Evolutionary conservation across 2,888 invertebrate genomes (phyloP).

Genomic region (Lutraria lutraria): DNA sequence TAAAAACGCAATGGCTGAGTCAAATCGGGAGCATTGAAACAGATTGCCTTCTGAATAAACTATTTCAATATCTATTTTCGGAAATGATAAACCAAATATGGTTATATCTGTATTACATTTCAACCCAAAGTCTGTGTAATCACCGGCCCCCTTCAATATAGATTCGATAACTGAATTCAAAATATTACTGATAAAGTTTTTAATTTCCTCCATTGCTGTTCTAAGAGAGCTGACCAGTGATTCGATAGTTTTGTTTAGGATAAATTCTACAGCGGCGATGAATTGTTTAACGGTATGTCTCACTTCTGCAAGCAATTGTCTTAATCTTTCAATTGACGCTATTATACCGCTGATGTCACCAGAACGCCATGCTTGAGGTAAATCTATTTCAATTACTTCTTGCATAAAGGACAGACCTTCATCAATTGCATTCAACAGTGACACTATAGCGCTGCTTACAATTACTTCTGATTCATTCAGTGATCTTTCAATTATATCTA

Average conservation of each 20-base stretch:
- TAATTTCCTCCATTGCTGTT: neutral
- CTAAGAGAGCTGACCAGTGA: neutral
- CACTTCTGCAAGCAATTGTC: neutral
- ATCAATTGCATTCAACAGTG: no score
- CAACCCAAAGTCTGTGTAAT: slow-evolving; percentile 36
- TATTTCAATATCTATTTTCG: no score
- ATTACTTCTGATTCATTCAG: no score
- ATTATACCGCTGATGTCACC: no score
- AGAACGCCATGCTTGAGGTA: neutral
- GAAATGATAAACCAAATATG: no score
- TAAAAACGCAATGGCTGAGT: no score
- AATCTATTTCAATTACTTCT: neutral
- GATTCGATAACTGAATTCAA: slow-evolving; percentile 23
- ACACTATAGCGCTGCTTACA: no score
- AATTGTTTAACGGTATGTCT: slow-evolving; percentile 2
- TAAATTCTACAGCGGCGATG: slow-evolving; percentile 21
- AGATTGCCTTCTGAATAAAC: no score
- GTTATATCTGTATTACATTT: no score
- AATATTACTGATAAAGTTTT: slow-evolving; percentile 9
- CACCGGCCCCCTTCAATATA: neutral
- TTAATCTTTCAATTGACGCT: neutral
- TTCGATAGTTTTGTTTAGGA: neutral
- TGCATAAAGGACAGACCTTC: neutral
- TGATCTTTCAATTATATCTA: no score
- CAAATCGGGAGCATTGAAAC: no score